Evolutionary conservation across 2,888 invertebrate genomes (phyloP), one percentile per base, ranked within the genome.

Genomic region (Drosophila yooni): DNA sequence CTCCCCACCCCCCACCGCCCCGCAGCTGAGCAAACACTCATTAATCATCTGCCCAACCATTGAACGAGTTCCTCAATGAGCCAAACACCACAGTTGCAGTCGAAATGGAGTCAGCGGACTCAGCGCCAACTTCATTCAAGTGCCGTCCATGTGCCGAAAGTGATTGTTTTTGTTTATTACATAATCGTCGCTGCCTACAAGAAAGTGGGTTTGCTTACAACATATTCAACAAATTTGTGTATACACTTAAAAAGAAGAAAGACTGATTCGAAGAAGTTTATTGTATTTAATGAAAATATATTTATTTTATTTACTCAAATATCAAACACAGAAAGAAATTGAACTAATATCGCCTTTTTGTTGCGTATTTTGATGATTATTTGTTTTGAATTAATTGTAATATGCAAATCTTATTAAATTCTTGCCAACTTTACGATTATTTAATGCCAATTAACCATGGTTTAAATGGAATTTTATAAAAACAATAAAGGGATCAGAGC

Each of bases 71-170:
- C 56, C 81, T 70, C 60, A 64, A 13, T 48, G 76, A 76, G 75
- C 76, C 25, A 6, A 51, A 18, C 57, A 29, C 5, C 18, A 31
- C 21, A 31, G 31, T 15, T 76, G 76, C 77, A 70, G 46, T 76
- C 43, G 18, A 57, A 68, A 61, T 48, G 65, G 58, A 64, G 53
- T 25, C 15, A 38, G 33, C 13, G 34, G 34, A 43, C 0, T 60
- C 70, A 79, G 71, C 62, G 60, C 63, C 70, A 81, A 67, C 85
- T 82, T 60, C 57, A 78, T 68, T 89, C 67, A 71, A 89, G 83
- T 87, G 85, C 89, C 68, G 84, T 71, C 66, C 67, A 70, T 88
- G 74, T 78, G 74, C 89, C 85, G 65, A 75, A 81, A 86, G 78
- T 75, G 84, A 70, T 89, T 70, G 82, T 79, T 88, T 85, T 43